Percentiles rank a stretch among this genome's conserved stretches.
These are phyloP conservation scores for Heteromyza rotundicornis DNA, from an alignment of 2,888 invertebrate genomes.

Conservation along the genomic window DNA sequence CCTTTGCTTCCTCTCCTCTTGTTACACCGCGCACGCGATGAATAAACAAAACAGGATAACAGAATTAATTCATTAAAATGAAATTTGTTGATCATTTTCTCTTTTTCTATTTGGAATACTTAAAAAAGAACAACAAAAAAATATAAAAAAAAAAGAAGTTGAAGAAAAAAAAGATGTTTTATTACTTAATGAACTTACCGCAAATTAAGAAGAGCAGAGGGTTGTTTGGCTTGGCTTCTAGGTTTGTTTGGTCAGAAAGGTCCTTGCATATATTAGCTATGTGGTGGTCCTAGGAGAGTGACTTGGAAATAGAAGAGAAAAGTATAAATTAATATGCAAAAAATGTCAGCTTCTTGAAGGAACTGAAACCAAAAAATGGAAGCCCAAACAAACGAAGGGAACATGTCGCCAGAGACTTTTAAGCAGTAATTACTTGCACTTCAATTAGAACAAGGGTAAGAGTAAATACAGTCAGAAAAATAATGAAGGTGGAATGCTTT, in stretches of 20 bases:
- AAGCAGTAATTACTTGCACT: constrained; percentile 19
- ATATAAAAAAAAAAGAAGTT: constrained; percentile 33
- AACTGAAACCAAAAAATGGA: too few relatives aligned
- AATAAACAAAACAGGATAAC: constrained; percentile 51
- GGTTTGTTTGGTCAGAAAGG: background rate
- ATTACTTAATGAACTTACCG: constrained; percentile 59
- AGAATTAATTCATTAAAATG: constrained; percentile 59
- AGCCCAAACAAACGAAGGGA: background rate
- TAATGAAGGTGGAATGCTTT: background rate
- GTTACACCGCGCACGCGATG: constrained; percentile 43
- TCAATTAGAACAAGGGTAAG: constrained; percentile 18
- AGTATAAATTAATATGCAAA: constrained; percentile 56
- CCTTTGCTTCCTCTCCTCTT: too few relatives aligned
- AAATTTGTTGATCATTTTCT: constrained; percentile 53
- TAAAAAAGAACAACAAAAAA: constrained; percentile 34
- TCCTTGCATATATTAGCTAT: constrained; percentile 12
- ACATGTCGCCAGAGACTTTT: constrained; percentile 10
- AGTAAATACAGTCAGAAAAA: background rate
- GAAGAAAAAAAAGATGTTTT: constrained; percentile 47
- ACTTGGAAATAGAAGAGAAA: constrained; percentile 26
- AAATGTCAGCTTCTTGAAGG: constrained; percentile 53
- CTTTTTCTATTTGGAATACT: too few relatives aligned
- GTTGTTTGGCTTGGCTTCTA: background rate
- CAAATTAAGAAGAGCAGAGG: constrained; percentile 44
- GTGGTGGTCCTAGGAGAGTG: background rate